Evolutionary conservation across 2,797 vertebrate genomes (phyloP).

Genomic region (Poeciliopsis infans): DNA sequence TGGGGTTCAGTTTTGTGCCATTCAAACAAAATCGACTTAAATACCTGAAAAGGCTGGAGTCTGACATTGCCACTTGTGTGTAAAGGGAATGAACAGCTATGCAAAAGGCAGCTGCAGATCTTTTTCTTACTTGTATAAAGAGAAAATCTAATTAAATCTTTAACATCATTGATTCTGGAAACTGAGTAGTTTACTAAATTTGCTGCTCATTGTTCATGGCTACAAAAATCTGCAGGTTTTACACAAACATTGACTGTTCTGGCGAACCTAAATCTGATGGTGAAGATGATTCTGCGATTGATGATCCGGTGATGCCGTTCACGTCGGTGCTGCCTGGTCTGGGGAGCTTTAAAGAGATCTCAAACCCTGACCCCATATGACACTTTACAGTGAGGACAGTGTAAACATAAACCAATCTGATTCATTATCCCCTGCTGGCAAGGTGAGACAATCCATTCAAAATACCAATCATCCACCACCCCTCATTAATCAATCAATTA

Average conservation of each 20-base stretch:
- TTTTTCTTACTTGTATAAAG: background rate
- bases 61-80: background rate
- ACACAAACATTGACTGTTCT: background rate
- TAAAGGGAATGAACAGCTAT: background rate
- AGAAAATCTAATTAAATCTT: background rate
- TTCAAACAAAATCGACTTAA: background rate
- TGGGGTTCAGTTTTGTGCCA: background rate
- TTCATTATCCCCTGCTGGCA: conserved; percentile 42
- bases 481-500: conserved; percentile 61
- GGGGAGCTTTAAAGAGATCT: conserved; percentile 57
- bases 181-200: background rate
- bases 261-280: conserved; percentile 10
- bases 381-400: conserved; percentile 14
- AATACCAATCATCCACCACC: conserved; percentile 34
- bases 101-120: background rate
- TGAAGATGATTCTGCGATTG: conserved; percentile 25
- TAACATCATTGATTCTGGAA: background rate
- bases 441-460: conserved; percentile 44
- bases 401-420: conserved; percentile 23
- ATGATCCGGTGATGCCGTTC: background rate
- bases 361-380: conserved; percentile 10
- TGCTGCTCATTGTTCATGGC: background rate
- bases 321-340: background rate
- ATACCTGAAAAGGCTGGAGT: background rate
- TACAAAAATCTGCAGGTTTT: background rate